Base-by-base conservation (phyloP, 2,888 invertebrate species). In the Drosophila testacea region DNA sequence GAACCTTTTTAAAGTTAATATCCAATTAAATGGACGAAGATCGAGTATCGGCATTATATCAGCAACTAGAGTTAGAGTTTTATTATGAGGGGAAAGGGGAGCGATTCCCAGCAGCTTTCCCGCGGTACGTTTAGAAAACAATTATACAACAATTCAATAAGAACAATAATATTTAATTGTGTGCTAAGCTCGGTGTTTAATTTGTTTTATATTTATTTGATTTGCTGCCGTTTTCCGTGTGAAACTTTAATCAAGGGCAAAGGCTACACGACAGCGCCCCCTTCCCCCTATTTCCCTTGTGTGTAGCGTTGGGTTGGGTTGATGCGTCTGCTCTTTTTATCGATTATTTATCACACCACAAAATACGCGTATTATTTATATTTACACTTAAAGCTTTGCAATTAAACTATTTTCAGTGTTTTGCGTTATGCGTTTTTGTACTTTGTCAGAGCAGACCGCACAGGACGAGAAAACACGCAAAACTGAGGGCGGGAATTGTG, bases 11-110 rank as follows among this genome's bases (percentile, higher is more conserved):
- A 83, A 69, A 72, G 85, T 70, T 64, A 89, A 77, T 81, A 89
- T 88, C 90, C 91, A 90, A 82, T 87, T 78, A 77, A 73, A 66
- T 77, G 81, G 76, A 84, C 69, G 78, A 73, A 62, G 74, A 76
- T 86, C 84, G 83, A 74, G 79, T 88, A 89, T 90, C 81, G 73
- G 69, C 86, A 86, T 86, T 78, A 64, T 81, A 81, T 59, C 59
- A 66, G 64, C 57, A 51, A 27, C 42, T 32, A 57, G 22, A 55
- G 55, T 46, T 46, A 22, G 6, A 34, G 27, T 4, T n/a, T 6
- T 10, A 2, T 1, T 10, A 6, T 6, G 6, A 22, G 42, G 36
- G 41, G 22, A 52, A 11, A 22, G 42, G 27, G 22, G 27, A 27
- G 32, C 13, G 16, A 22, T 10, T 34, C 34, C 48, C n/a, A 30